These are phyloP conservation scores for Piscicola geometra DNA, from an alignment of 2,888 invertebrate species.

Conservation along the genomic window DNA sequence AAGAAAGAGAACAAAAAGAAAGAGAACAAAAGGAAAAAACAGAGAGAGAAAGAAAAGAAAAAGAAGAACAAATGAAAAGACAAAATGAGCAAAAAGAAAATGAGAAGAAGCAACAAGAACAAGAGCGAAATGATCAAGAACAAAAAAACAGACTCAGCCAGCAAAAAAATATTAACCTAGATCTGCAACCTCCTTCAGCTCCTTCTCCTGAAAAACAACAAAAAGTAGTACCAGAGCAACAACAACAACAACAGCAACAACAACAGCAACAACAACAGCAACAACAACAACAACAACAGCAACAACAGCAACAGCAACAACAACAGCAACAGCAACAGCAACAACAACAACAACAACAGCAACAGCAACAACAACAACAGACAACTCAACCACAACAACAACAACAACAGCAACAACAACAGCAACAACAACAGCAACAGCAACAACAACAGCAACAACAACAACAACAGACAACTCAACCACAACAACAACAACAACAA, in stretches of 20 bases:
- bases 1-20: conserved; percentile 23
- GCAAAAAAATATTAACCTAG: conserved; percentile 14
- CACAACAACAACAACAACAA: conserved; percentile 32
- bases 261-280: conserved; percentile 25
- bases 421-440: conserved; percentile 27
- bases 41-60: not conserved
- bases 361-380: conserved; percentile 24
- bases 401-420: conserved; percentile 31
- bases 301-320: conserved; percentile 28
- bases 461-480: conserved; percentile 34
- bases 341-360: conserved; percentile 22
- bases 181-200: not conserved
- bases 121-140: conserved; percentile 19
- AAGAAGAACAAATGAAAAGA: conserved; percentile 19
- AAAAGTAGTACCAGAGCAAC: conserved; percentile 11
- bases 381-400: conserved; percentile 26
- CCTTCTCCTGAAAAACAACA: conserved; percentile 18
- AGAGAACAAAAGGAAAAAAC: conserved; percentile 20
- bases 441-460: conserved; percentile 27
- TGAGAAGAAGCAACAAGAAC: conserved; percentile 23
- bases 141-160: conserved; percentile 15
- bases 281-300: conserved; percentile 14
- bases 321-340: conserved; percentile 7
- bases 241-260: conserved; percentile 30
- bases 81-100: conserved; percentile 18